Percentiles rank a stretch among this genome's conserved stretches.
Conservation (phyloP, 2,113 vertebrate genomes). For the Stegastes partitus region DNA sequence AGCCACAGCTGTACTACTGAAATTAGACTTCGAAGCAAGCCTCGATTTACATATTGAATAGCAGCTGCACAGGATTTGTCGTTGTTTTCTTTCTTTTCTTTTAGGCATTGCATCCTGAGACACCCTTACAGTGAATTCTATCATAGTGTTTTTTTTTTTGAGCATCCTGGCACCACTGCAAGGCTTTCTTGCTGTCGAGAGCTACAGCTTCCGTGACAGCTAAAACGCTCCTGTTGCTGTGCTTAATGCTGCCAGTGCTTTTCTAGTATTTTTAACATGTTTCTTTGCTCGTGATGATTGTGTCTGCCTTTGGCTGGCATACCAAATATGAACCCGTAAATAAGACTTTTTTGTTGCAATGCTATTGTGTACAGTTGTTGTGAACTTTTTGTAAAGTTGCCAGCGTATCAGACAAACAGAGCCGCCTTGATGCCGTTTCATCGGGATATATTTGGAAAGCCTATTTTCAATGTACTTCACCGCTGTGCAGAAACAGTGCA, state of each 20-base stretch:
- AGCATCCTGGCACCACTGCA: slow-evolving; percentile 65
- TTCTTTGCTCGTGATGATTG: slow-evolving; percentile 44
- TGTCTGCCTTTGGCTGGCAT: slow-evolving; percentile 58
- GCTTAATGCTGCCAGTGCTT: slow-evolving; percentile 56
- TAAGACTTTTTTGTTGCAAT: slow-evolving; percentile 39
- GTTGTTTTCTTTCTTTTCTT: slow-evolving; percentile 67
- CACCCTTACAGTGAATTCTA: slow-evolving; percentile 57
- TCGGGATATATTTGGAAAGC: slow-evolving; percentile 50
- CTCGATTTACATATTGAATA: slow-evolving; percentile 75
- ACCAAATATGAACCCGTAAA: slow-evolving; percentile 49
- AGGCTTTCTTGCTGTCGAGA: slow-evolving; percentile 54
- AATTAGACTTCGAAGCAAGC: slow-evolving; percentile 65
- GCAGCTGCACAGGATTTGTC: slow-evolving; percentile 70
- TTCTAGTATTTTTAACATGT: slow-evolving; percentile 47
- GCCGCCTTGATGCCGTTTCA: slow-evolving; percentile 20
- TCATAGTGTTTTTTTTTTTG: slow-evolving; percentile 56
- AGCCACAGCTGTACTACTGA: slow-evolving; percentile 63
- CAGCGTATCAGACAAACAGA: slow-evolving; percentile 31
- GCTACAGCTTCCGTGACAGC: slow-evolving; percentile 59
- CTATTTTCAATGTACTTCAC: slow-evolving; percentile 42
- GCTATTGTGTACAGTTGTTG: slow-evolving; percentile 44
- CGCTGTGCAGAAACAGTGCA: slow-evolving; percentile 23
- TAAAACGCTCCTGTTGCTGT: slow-evolving; percentile 56
- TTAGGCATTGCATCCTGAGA: slow-evolving; percentile 58
- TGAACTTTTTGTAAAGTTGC: slow-evolving; percentile 28